Conservation (phyloP, 2,888 invertebrate genomes). For the Heliconius ethilla region DNA sequence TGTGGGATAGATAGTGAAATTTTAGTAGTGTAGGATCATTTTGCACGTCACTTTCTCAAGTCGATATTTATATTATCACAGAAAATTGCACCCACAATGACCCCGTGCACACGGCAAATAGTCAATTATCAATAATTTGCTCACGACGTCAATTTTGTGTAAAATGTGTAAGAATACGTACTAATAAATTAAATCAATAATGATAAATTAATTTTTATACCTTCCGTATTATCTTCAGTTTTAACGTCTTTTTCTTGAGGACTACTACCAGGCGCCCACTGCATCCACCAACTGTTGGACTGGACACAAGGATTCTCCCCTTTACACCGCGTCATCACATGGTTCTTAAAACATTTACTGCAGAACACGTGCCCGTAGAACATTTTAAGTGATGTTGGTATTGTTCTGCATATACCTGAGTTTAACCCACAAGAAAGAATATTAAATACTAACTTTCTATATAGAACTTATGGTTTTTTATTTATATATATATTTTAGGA, state of each 20-base stretch:
- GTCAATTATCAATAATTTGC: too few species aligned
- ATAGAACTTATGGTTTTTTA: not conserved
- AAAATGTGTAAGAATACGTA: too few species aligned
- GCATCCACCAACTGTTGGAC: slow-evolving; percentile 73
- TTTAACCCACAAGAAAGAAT: not conserved
- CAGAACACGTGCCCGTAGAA: slow-evolving; percentile 78
- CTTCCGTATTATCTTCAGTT: slow-evolving; percentile 19
- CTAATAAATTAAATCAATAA: too few species aligned
- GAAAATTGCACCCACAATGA: too few species aligned
- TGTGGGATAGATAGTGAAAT: too few species aligned
- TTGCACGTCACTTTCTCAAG: too few species aligned
- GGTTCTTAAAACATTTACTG: slow-evolving; percentile 69
- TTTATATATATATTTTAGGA: not conserved
- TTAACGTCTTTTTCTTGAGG: slow-evolving; percentile 47
- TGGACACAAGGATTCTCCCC: slow-evolving; percentile 62
- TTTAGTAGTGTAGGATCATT: too few species aligned
- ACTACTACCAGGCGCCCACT: slow-evolving; percentile 63
- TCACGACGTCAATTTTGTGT: too few species aligned
- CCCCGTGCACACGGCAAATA: too few species aligned
- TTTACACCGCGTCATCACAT: slow-evolving; percentile 65
- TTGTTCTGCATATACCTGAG: slow-evolving; percentile 68
- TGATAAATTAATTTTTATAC: not conserved
- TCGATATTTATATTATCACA: too few species aligned
- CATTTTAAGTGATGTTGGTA: slow-evolving; percentile 70
- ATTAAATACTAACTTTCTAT: too few species aligned